Base-by-base conservation (phyloP, 2,113 vertebrate genomes). In the Xenus cinereus region DNA sequence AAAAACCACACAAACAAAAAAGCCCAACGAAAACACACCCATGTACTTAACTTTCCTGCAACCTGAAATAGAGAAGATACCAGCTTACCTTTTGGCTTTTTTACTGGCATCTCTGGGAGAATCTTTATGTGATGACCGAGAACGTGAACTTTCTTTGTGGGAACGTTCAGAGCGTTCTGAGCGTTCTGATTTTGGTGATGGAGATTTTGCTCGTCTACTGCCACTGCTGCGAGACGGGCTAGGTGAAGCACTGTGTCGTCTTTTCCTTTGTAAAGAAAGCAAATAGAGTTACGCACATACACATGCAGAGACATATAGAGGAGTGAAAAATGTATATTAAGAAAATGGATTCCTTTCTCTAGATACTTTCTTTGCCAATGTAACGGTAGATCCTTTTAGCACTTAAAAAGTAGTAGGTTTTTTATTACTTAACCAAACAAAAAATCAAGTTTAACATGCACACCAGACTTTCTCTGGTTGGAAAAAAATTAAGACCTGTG, bases 61-160 rank as follows among this genome's bases (percentile, higher is more conserved):
- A 28, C 37, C 16, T 72, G 33, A 48, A 75, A 35, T 2, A 78
- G 59, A 78, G 88, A 45, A 69, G 46, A 75, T 66, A 68, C 21
- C 73, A 94, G 78, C 89, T 95, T 97, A 99, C 99, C 99, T 98
- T 98, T 99, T 99, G 95, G 98, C 98, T 95, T 99, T 99, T 96
- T 99, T 99, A 98, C 97, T 99, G 97, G 97, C 98, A 89, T 99
- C 98, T 94, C 99, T 98, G 37, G 99, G 99, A 22, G 99, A 99
- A 72, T 99, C 99, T 98, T 99, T 99, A 93, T 99, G 99, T 41
- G 98, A 98, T 2, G 99, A 98, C 32, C 99, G 98, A 39, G 99
- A 99, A 18, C 98, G 97, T 12, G 98, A 98, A 68, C 98, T 99
- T 96, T 99, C 99, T 98, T 99, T 99, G 96, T 99, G 99, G 30